phyloP scores from a whole-genome alignment of 2,113 vertebrate genomes.

The Apaloderma vittatum region DNA sequence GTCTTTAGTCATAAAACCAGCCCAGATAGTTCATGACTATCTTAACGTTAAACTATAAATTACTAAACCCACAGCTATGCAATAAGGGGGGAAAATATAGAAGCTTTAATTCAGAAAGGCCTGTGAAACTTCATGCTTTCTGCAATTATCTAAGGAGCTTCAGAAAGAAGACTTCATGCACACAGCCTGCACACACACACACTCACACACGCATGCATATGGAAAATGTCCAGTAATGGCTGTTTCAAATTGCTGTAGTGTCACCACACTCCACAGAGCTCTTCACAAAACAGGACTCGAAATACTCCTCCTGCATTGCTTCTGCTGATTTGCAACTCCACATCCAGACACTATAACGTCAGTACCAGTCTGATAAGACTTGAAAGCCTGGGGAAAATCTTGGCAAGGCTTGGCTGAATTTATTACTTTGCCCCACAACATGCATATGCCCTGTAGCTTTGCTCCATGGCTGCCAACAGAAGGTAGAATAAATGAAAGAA shows the following conservation, averaged over 20 bases:
- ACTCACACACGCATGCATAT: accelerated
- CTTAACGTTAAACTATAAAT: slow-evolving; percentile 32
- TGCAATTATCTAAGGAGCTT: neutral
- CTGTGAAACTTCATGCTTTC: slow-evolving; percentile 1
- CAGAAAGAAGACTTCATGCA: neutral
- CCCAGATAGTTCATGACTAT: neutral
- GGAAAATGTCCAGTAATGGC: neutral
- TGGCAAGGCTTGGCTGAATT: neutral
- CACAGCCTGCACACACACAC: neutral
- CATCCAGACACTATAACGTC: neutral
- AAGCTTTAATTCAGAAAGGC: neutral
- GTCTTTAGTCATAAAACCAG: neutral
- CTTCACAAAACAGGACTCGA: neutral
- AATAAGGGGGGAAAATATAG: neutral
- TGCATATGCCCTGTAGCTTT: neutral
- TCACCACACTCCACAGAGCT: neutral
- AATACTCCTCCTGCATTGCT: neutral
- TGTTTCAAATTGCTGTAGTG: neutral
- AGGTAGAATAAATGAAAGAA: neutral
- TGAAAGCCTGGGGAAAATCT: neutral
- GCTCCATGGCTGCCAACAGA: neutral
- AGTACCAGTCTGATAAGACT: neutral
- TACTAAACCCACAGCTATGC: neutral
- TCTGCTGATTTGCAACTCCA: neutral
- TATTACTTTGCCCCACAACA: neutral